Conservation (phyloP, 1,140 invertebrate species). For the Drosophila truncata region DNA sequence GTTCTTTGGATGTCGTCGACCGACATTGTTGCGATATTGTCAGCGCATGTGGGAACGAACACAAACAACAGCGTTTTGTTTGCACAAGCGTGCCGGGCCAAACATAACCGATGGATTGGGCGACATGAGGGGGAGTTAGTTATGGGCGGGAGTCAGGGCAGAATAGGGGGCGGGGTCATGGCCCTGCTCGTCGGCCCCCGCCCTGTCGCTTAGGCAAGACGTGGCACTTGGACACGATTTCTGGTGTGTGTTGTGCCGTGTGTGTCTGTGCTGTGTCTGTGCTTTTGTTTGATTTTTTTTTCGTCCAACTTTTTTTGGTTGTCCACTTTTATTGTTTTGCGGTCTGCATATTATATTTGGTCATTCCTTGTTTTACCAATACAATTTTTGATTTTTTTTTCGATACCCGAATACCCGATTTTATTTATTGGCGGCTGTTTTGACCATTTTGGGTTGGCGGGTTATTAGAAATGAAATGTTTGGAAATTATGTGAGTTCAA, state of each 20-base stretch:
- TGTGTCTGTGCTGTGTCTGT: constrained; percentile 9
- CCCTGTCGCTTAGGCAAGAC: constrained; percentile 69
- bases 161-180: constrained; percentile 52
- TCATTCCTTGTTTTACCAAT: constrained; percentile 77
- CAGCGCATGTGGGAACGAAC: constrained; percentile 68
- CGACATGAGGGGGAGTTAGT: neutral
- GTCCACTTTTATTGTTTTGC: constrained; percentile 76
- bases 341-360: constrained; percentile 79
- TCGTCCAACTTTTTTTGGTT: constrained; percentile 31
- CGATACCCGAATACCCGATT: constrained; percentile 65
- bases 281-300: constrained; percentile 36
- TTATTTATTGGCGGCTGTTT: constrained; percentile 64
- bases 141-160: neutral
- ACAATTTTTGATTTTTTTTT: constrained; percentile 63
- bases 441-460: constrained; percentile 63
- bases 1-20: constrained; percentile 51
- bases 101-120: constrained; percentile 25
- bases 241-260: constrained; percentile 19
- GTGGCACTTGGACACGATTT: constrained; percentile 77
- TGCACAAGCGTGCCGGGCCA: constrained; percentile 58
- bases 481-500: constrained; percentile 75
- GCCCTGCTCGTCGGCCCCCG: constrained; percentile 51
- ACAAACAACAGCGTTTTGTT: constrained; percentile 67
- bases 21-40: constrained; percentile 79
- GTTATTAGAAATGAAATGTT: constrained; percentile 61